Evolutionary conservation across 2,113 vertebrate species (phyloP).

Genomic region (Trichomycterus rosablanca): DNA sequence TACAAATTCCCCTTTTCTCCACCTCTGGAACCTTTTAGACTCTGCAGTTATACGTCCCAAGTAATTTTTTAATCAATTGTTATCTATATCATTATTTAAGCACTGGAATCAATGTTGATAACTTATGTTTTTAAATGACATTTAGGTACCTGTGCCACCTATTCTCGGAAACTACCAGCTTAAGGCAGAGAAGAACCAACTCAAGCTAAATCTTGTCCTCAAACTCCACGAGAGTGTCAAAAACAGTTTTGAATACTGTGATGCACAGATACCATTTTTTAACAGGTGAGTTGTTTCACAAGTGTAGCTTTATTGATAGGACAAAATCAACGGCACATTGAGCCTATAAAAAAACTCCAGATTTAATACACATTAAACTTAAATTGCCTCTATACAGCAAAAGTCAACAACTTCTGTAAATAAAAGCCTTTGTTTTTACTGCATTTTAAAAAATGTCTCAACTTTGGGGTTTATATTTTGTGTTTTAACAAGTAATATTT

Average conservation of each 20-base stretch:
- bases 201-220: conserved; percentile 74
- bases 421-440: too few species aligned
- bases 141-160: conserved; percentile 86
- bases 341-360: too few species aligned
- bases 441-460: too few species aligned
- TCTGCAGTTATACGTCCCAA: conserved; percentile 91
- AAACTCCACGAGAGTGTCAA: conserved; percentile 93
- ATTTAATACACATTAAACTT: too few species aligned
- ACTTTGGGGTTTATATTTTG: too few species aligned
- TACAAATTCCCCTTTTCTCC: conserved; percentile 92
- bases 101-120: too few species aligned
- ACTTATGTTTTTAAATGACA: background rate
- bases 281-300: conserved; percentile 74
- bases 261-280: conserved; percentile 84
- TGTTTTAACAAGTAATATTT: too few species aligned
- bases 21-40: conserved; percentile 82
- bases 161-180: conserved; percentile 86
- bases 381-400: too few species aligned
- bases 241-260: conserved; percentile 90
- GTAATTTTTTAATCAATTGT: conserved; percentile 53
- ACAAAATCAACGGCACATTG: background rate
- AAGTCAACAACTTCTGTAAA: too few species aligned
- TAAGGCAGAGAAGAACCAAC: conserved; percentile 72
- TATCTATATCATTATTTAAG: background rate
- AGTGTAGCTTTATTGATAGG: background rate